These are phyloP conservation scores for Pogonus chalceus DNA, from an alignment of 1,140 invertebrate genomes.

Conservation along the genomic window DNA sequence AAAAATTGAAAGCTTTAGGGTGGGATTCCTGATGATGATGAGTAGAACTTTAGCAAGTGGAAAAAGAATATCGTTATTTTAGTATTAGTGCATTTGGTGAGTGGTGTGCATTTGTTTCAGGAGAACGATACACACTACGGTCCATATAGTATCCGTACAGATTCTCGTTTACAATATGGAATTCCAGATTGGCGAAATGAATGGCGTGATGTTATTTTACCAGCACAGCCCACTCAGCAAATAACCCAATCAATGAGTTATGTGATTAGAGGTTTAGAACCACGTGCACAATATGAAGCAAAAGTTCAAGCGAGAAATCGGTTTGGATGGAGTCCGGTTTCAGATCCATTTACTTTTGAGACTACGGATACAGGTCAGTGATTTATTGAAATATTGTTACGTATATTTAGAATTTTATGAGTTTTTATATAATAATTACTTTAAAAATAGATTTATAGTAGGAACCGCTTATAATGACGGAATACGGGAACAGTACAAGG, in stretches of 20 bases:
- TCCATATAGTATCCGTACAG: constrained; percentile 21
- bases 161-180: not conserved
- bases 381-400: too few species aligned
- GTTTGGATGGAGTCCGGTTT: constrained; percentile 50
- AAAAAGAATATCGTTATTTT: too few species aligned
- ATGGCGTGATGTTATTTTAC: constrained; percentile 50
- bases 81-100: too few species aligned
- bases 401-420: too few species aligned
- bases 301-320: constrained; percentile 52
- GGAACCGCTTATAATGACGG: too few species aligned
- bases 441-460: too few species aligned
- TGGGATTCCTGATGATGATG: too few species aligned
- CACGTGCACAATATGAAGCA: constrained; percentile 49
- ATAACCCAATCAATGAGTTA: constrained; percentile 48
- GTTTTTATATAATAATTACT: too few species aligned
- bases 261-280: constrained; percentile 46
- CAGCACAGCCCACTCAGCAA: constrained; percentile 33
- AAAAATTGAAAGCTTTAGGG: too few species aligned
- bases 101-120: constrained; percentile 15
- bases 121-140: constrained; percentile 27
- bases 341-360: constrained; percentile 44
- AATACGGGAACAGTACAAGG: too few species aligned
- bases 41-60: too few species aligned
- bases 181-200: constrained; percentile 34
- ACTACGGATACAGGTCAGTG: constrained; percentile 31